These are phyloP conservation scores for Ophion ellenae DNA, from an alignment of 2,888 invertebrate genomes.

Conservation along the genomic window DNA sequence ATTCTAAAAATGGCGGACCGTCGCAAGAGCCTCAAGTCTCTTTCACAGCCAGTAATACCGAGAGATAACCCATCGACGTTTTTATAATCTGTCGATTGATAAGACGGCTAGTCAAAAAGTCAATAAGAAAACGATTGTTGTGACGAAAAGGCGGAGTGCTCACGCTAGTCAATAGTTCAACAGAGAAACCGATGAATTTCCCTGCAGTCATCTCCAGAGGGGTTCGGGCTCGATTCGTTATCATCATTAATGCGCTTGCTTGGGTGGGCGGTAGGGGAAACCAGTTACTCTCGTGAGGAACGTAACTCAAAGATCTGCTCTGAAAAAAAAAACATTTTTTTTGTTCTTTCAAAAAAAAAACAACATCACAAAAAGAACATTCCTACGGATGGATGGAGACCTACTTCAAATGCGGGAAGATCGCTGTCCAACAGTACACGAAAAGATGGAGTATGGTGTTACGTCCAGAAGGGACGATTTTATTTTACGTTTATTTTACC, in stretches of 20 bases:
- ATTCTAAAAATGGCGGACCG: neutral
- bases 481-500: too few relatives aligned
- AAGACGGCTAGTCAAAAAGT: neutral
- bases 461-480: too few relatives aligned
- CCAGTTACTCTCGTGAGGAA: constrained; percentile 70
- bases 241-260: constrained; percentile 52
- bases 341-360: neutral
- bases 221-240: constrained; percentile 63
- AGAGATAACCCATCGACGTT: constrained; percentile 58
- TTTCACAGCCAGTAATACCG: constrained; percentile 47
- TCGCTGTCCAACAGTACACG: constrained; percentile 75
- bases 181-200: constrained; percentile 71
- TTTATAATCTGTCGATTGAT: constrained; percentile 43
- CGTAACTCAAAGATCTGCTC: constrained; percentile 65
- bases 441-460: constrained; percentile 67
- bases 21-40: constrained; percentile 22
- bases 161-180: constrained; percentile 70
- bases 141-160: neutral
- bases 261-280: constrained; percentile 62
- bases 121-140: too few relatives aligned
- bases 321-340: constrained; percentile 48
- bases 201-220: constrained; percentile 73
- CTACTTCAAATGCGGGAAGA: constrained; percentile 64
- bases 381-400: neutral
- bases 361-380: neutral